Conservation (phyloP, 92 coral and sea anemone genomes). For the Micromussa lordhowensis region DNA sequence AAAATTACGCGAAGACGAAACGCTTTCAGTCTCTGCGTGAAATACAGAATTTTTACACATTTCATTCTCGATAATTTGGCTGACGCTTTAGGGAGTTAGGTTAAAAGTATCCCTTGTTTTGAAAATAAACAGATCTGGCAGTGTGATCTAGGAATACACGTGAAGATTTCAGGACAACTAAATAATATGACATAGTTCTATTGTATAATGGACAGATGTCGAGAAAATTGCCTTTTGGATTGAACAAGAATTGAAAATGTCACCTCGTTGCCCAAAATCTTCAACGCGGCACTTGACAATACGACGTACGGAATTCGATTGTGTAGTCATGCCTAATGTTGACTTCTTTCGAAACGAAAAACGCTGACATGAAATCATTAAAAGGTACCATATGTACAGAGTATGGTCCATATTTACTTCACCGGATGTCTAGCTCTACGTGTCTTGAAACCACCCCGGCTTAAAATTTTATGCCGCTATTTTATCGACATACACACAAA, state of each 20-base stretch:
- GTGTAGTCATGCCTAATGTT: slow-evolving; percentile 1
- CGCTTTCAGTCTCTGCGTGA: slow-evolving; percentile 37
- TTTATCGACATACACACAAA: background rate
- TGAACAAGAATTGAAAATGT: slow-evolving; percentile 1
- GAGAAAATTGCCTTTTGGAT: background rate
- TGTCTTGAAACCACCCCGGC: background rate
- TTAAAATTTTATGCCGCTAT: background rate
- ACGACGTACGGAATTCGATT: background rate
- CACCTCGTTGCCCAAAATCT: background rate
- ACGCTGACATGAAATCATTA: background rate
- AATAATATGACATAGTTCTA: background rate
- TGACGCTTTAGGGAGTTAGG: background rate
- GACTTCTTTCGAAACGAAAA: background rate
- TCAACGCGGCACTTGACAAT: background rate
- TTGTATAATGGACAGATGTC: slow-evolving; percentile 3
- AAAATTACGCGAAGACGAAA: background rate
- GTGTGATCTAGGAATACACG: background rate
- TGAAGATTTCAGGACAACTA: slow-evolving; percentile 3
- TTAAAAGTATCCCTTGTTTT: slow-evolving; percentile 7
- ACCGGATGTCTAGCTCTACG: background rate
- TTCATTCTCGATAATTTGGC: background rate
- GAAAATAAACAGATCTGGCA: background rate
- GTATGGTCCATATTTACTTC: background rate
- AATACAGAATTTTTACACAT: background rate
- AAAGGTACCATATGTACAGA: background rate